Conservation (phyloP, 1,140 invertebrate genomes). For the Hydropsyche tenuis region DNA sequence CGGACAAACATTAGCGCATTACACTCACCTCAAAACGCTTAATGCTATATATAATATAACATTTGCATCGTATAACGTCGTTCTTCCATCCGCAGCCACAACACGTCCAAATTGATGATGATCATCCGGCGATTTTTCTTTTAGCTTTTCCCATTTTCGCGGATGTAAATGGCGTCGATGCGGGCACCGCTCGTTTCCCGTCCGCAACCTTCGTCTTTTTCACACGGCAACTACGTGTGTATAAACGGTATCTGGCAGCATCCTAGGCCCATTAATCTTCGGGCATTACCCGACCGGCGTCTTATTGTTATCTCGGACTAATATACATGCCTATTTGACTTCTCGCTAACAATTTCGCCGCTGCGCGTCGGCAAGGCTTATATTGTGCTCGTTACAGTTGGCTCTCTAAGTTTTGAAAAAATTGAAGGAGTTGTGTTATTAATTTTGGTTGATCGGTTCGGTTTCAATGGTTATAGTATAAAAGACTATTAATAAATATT, state of each 20-base stretch:
- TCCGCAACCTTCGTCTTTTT: background rate
- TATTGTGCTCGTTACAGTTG: no score
- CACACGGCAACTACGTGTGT: no score
- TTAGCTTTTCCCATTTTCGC: background rate
- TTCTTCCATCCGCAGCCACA: no score
- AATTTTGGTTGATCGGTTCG: no score
- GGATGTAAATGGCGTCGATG: background rate
- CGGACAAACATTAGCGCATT: no score
- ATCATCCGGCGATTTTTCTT: background rate
- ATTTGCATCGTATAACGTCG: no score
- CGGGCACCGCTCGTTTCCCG: background rate
- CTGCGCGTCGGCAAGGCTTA: background rate
- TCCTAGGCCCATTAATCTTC: constrained; percentile 23
- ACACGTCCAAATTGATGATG: background rate
- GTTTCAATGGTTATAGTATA: no score
- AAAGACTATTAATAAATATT: no score
- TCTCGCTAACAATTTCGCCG: constrained; percentile 15
- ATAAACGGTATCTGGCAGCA: background rate
- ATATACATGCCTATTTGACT: constrained; percentile 30
- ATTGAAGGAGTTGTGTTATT: no score
- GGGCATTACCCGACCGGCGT: constrained; percentile 15
- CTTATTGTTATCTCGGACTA: constrained; percentile 28
- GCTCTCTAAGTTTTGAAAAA: no score
- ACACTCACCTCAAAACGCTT: no score
- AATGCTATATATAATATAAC: no score